These are phyloP conservation scores for Lepidurus arcticus DNA, from an alignment of 1,140 invertebrate genomes.

Conservation along the genomic window DNA sequence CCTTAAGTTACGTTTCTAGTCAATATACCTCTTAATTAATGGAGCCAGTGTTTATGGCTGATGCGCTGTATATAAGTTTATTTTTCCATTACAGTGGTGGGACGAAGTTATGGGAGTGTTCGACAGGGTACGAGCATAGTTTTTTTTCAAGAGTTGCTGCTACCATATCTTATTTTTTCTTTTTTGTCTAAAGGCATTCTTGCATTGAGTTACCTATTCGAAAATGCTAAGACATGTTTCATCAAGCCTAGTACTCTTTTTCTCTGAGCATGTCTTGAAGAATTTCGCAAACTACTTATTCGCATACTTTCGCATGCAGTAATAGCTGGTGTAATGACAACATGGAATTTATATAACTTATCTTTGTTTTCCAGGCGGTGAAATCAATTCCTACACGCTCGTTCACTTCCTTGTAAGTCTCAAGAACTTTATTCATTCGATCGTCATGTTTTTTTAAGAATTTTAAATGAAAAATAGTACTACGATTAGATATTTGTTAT, in stretches of 20 bases:
- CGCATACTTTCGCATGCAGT: not conserved
- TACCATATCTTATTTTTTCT: not conserved
- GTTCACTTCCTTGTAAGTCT: constrained; percentile 16
- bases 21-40: too few species aligned
- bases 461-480: too few species aligned
- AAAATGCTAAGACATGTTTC: not conserved
- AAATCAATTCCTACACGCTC: constrained; percentile 9
- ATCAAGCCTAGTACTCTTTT: too few species aligned
- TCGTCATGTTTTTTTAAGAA: too few species aligned
- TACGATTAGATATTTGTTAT: not conserved
- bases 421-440: too few species aligned
- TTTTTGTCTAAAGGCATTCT: not conserved
- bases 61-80: constrained; percentile 41
- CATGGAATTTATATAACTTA: not conserved
- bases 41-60: too few species aligned
- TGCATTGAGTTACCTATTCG: not conserved
- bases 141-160: constrained; percentile 37
- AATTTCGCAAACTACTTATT: not conserved
- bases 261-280: too few species aligned
- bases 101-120: constrained; percentile 89
- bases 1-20: too few species aligned
- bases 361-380: not conserved
- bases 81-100: constrained; percentile 79
- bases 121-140: constrained; percentile 73
- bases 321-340: not conserved